Evolutionary conservation across 2,113 vertebrate genomes (phyloP), one percentile per base, ranked within the genome.

Genomic region (Mobula hypostoma): DNA sequence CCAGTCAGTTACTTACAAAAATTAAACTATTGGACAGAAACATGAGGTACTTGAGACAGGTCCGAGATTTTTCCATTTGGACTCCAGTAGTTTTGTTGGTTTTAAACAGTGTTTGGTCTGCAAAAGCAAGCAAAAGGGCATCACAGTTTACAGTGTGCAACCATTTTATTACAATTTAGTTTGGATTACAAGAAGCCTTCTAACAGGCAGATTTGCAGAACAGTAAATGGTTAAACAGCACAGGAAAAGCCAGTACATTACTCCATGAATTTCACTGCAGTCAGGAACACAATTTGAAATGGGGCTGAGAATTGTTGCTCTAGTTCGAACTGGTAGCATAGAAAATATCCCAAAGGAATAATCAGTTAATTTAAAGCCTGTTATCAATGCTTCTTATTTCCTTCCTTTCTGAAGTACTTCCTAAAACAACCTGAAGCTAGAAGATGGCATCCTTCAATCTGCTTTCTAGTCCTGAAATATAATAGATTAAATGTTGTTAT

Each of bases 21-120:
- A 96, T 95, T 94, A 97, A 95, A 56, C 94, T 68, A 5, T 96
- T 96, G 95, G 96, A 96, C 94, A 95, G 7, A 95, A 97, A 96
- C 96, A 97, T 96, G 95, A 96, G 94, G 91, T 96, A 95, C 94
- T 96, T 96, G 90, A 97, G 2, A 66, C 95, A 95, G 94, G 91
- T 94, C 95, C 96, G 4, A 58, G 96, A 40, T 24, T 74, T 74
- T 76, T 74, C 91, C 68, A 74, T 93, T 93, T 74, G 36, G 70
- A 93, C 48, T 93, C 91, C 68, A 29, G 15, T 24, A 40, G 19
- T 56, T 93, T 74, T 40, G 48, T 56, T 74, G 8, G 68, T 29
- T 74, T 74, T 40, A 93, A 56, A 56, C 21, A 15, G 36, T 66
- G 48, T 93, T 56, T 66, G 11, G 11, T 93, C 91, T 93, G 91